Base-by-base conservation (phyloP, 2,113 vertebrate species). In the Pollimyrus isidori region DNA sequence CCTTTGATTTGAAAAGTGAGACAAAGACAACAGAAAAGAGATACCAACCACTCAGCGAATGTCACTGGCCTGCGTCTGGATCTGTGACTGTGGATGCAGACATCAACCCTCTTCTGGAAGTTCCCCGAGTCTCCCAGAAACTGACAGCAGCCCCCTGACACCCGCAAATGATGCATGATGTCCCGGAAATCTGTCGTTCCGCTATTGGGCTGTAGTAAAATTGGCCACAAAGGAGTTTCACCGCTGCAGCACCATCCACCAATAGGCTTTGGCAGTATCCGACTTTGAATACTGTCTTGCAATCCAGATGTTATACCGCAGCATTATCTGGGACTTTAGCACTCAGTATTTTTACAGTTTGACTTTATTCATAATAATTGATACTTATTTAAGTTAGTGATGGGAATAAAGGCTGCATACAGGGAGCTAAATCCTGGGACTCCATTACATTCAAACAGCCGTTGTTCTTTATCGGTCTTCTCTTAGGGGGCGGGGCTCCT, bases 1-100 rank as follows among this genome's bases (percentile, higher is more conserved):
- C 53, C 56, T 89, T 62, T 90, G 46, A 91, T 35, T n/a, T 88
- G 65, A 45, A 91, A 89, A 62, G 52, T 42, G 39, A 30, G n/a
- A 7, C n/a, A 58, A 86, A 89, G 46, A 86, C 35, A 19, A 26
- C 7, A 21, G 53, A 21, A 69, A 21, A 89, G 17, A 49, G 42
- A 50, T 1, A 35, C n/a, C n/a, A 0, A 48, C n/a, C 11, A 15
- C 85, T 30, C 49, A 35, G 30, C 26, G 39, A 52, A 30, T 42
- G 50, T 35, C 17, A 84, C 15, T 53, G 3, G 42, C 48, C 6
- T 26, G 15, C 9, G 85, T 87, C n/a, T 87, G 85, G 50, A 80
- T 17, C 73, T 80, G 35, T 80, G 73, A 80, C 35, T 6, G 73
- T 80, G 73, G 35, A 7, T 42, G 73, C 30, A 80, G 73, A 39